phyloP scores from a whole-genome alignment of 2,113 vertebrate species.

The Corythaixoides concolor region DNA sequence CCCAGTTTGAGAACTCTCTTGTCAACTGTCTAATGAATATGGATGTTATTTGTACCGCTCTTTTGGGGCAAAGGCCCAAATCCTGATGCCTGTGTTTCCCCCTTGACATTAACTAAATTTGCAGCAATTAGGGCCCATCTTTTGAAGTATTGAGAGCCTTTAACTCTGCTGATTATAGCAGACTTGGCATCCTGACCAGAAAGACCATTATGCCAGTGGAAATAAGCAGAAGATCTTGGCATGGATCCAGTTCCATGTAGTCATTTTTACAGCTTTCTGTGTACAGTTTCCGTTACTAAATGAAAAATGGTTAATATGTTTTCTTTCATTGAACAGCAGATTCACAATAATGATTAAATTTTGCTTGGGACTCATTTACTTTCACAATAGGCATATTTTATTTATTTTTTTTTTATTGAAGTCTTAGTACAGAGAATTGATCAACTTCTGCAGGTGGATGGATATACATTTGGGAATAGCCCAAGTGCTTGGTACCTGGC shows the following conservation, averaged over 20 bases:
- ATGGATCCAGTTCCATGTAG: background rate
- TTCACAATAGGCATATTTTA: background rate
- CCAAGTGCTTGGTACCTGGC: background rate
- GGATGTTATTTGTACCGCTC: constrained; percentile 50
- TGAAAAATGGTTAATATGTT: background rate
- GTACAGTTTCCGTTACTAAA: background rate
- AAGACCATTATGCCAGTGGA: background rate
- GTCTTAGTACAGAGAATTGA: background rate
- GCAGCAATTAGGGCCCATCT: constrained; percentile 35
- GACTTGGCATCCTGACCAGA: constrained; percentile 18
- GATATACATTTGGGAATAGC: background rate
- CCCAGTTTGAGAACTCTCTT: constrained; percentile 11
- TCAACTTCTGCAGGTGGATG: background rate
- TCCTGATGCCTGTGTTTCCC: constrained; percentile 33
- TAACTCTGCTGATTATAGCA: constrained; percentile 27
- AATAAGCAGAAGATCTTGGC: constrained; percentile 10
- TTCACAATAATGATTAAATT: background rate
- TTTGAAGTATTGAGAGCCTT: constrained; percentile 7
- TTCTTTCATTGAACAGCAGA: background rate
- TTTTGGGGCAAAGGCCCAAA: constrained; percentile 38
- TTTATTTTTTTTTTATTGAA: background rate
- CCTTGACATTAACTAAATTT: constrained; percentile 44
- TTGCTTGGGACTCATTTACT: background rate
- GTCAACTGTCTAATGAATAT: constrained; percentile 62
- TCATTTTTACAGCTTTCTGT: background rate